Percentiles rank a stretch among this genome's conserved stretches.
Conservation (phyloP, 1,140 invertebrate species). For the Oryctes rhinoceros region DNA sequence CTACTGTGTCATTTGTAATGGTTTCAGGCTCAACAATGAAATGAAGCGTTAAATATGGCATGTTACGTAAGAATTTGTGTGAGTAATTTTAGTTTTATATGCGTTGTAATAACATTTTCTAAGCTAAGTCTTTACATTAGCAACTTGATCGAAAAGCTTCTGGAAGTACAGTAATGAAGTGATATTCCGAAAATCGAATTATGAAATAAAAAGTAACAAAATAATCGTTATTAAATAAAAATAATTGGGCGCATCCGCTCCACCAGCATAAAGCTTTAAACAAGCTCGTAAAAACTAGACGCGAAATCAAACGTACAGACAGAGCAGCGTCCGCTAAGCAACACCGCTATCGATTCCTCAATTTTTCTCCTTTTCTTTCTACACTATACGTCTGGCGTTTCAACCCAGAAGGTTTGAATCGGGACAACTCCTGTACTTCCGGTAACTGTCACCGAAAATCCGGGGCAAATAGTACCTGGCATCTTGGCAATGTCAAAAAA, state of each 20-base stretch:
- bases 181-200: too few relatives aligned
- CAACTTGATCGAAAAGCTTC: too few relatives aligned
- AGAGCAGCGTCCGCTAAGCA: neutral
- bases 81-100: too few relatives aligned
- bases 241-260: too few relatives aligned
- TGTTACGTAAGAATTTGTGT: neutral
- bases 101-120: too few relatives aligned
- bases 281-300: too few relatives aligned
- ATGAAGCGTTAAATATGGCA: neutral
- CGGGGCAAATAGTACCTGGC: slow-evolving; percentile 6
- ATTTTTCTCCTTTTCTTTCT: neutral
- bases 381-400: neutral
- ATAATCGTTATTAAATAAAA: too few relatives aligned
- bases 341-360: neutral
- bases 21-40: neutral
- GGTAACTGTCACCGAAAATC: slow-evolving; percentile 21
- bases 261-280: too few relatives aligned
- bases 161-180: too few relatives aligned
- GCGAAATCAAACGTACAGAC: neutral
- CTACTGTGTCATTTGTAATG: neutral
- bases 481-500: neutral
- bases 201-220: too few relatives aligned
- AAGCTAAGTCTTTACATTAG: too few relatives aligned
- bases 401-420: neutral
- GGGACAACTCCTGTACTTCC: neutral